Base-by-base conservation (phyloP, 1,140 invertebrate species). In the Scaptomyza graminum region DNA sequence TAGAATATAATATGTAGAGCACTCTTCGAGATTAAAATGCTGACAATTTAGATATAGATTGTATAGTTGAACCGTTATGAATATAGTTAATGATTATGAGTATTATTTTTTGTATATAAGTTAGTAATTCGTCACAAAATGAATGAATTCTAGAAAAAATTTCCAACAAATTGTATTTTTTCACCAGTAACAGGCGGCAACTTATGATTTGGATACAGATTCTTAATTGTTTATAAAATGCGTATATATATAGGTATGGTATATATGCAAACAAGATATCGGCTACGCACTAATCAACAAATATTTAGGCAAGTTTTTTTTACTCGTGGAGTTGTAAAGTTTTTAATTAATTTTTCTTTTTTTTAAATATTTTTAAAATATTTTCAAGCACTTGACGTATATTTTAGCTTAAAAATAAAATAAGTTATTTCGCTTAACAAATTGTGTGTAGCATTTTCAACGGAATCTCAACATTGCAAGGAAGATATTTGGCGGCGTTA, bases 391-490 rank as follows among this genome's bases (percentile, higher is more conserved):
- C 82, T 85, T 85, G 80, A 72, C 80, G 73, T 78, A 82, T 54
- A 71, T 46, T 69, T 87, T 67, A 56, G 78, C 82, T 87, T 85
- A 82, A 22, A 70, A 76, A 69, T 87, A 87, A 87, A 9, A 64
- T 67, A 61, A 52, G 47, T 50, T 47, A 46, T 63, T 9, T 49
- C 50, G 44, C 43, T 70, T 57, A 62, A 72, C 83, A 57, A 81
- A 71, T 83, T 87, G 82, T 87, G 82, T 87, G 76, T 79, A 82
- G 71, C 78, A 72, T 85, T 85, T 85, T 87, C 67, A 85, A 85
- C 82, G 82, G 82, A 85, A 85, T 85, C 82, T 85, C 82, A 82
- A 82, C 54, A 87, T 85, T 85, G 82, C 82, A 85, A 87, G 82
- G 82, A 85, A 85, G 82, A 87, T 85, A 64, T 88, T 85, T 85